Evolutionary conservation across 2,797 vertebrate genomes (phyloP).

Genomic region (Ctenopoma multispine): DNA sequence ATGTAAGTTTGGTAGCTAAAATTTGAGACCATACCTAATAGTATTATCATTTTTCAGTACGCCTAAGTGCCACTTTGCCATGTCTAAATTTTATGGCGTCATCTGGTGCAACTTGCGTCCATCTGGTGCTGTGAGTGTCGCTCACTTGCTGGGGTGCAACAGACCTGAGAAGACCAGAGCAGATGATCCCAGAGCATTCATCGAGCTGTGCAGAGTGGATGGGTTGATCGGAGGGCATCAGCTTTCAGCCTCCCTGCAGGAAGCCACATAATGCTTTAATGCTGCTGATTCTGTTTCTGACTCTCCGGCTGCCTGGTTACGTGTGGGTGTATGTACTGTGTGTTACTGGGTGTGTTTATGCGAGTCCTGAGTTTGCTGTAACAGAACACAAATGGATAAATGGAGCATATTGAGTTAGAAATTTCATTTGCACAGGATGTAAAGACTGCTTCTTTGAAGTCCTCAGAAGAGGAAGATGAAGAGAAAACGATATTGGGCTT

Average conservation of each 20-base stretch:
- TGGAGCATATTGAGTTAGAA: constrained; percentile 38
- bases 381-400: constrained; percentile 30
- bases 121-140: constrained; percentile 45
- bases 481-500: constrained; percentile 28
- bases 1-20: constrained; percentile 10
- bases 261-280: constrained; percentile 57
- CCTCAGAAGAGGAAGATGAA: constrained; percentile 34
- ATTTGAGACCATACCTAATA: neutral
- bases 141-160: constrained; percentile 31
- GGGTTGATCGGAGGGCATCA: constrained; percentile 58
- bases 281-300: constrained; percentile 47
- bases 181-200: constrained; percentile 60
- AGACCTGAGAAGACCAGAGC: constrained; percentile 51
- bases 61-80: too few species aligned
- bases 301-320: constrained; percentile 33
- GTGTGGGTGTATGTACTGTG: neutral
- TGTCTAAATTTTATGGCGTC: constrained; percentile 19
- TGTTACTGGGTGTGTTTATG: constrained; percentile 13
- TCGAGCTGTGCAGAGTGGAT: constrained; percentile 53
- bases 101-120: constrained; percentile 35
- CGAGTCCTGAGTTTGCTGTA: constrained; percentile 27
- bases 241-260: constrained; percentile 64
- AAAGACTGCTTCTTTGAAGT: constrained; percentile 52
- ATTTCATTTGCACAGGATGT: constrained; percentile 31
- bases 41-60: too few species aligned